phyloP scores from a whole-genome alignment of 1,140 invertebrate genomes.

The Drosophila watanabei region DNA sequence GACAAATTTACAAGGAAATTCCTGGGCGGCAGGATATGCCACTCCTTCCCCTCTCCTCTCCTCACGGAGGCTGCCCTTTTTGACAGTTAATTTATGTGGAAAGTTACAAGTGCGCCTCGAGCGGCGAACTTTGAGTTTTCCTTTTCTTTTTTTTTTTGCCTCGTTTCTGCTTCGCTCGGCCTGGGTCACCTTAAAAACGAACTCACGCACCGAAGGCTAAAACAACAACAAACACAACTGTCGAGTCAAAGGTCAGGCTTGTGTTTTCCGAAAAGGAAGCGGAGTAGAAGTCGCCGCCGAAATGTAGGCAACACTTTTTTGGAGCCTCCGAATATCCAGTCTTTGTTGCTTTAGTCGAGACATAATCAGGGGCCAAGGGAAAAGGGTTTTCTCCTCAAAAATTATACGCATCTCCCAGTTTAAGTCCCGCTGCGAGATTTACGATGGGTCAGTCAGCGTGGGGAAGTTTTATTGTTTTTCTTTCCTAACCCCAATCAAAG shows the following conservation, averaged over 20 bases:
- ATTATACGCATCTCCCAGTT: slow-evolving; percentile 54
- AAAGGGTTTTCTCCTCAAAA: slow-evolving; percentile 30
- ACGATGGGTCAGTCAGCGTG: slow-evolving; percentile 74
- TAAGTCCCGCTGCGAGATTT: slow-evolving; percentile 65
- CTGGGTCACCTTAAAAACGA: slow-evolving; percentile 50
- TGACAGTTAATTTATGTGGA: slow-evolving; percentile 82
- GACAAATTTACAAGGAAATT: slow-evolving; percentile 77
- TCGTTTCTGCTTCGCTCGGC: neutral
- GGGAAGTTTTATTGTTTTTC: slow-evolving; percentile 73
- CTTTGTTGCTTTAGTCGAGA: neutral
- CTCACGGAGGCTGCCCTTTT: slow-evolving; percentile 60
- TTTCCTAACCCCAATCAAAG: slow-evolving; percentile 34
- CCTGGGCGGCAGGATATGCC: slow-evolving; percentile 47
- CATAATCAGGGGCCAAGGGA: neutral
- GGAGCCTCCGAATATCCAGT: too few relatives aligned
- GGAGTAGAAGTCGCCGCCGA: slow-evolving; percentile 24
- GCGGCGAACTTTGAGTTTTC: slow-evolving; percentile 67
- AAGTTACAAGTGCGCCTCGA: slow-evolving; percentile 78
- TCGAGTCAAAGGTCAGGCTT: slow-evolving; percentile 74
- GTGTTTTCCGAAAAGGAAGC: slow-evolving; percentile 56
- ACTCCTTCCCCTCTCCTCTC: neutral
- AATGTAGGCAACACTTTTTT: slow-evolving; percentile 55
- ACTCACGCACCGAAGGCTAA: slow-evolving; percentile 33
- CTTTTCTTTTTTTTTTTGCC: neutral
- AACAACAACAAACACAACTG: slow-evolving; percentile 34